Percentiles rank a stretch among this genome's conserved stretches.
Evolutionary conservation across 2,113 vertebrate genomes (phyloP).

Genomic region (Neogobius melanostomus): DNA sequence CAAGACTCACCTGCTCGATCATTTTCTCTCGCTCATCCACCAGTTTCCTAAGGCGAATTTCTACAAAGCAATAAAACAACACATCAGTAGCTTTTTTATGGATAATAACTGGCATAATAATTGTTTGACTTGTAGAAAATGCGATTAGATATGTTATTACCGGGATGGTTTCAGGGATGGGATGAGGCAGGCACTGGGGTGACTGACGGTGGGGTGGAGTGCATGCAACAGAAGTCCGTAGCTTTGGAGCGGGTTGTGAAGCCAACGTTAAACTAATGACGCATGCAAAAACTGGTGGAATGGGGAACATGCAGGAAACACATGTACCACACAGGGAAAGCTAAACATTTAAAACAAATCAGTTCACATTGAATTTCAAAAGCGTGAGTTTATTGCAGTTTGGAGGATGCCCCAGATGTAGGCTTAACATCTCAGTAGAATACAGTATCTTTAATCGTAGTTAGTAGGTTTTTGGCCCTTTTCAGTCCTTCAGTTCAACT

Average conservation of each 20-base stretch:
- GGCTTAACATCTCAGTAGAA: conserved; percentile 34
- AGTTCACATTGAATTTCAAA: background rate
- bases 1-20: conserved; percentile 86
- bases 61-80: conserved; percentile 73
- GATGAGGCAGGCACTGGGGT: conserved; percentile 60
- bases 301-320: conserved; percentile 28
- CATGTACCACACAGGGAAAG: background rate
- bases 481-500: background rate
- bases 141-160: conserved; percentile 44
- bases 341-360: background rate
- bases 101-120: background rate
- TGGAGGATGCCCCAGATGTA: conserved; percentile 1
- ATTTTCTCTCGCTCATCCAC: conserved; percentile 90
- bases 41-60: conserved; percentile 89
- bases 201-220: conserved; percentile 71
- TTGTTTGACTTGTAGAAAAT: too few species aligned
- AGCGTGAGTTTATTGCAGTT: conserved; percentile 29
- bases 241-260: conserved; percentile 38
- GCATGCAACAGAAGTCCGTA: conserved; percentile 90
- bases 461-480: background rate
- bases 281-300: conserved; percentile 85
- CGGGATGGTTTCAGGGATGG: conserved; percentile 77
- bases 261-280: conserved; percentile 57
- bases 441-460: conserved; percentile 18
- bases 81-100: background rate